Evolutionary conservation across 1,140 invertebrate genomes (phyloP).

Genomic region (Rhyacophila brunnea): DNA sequence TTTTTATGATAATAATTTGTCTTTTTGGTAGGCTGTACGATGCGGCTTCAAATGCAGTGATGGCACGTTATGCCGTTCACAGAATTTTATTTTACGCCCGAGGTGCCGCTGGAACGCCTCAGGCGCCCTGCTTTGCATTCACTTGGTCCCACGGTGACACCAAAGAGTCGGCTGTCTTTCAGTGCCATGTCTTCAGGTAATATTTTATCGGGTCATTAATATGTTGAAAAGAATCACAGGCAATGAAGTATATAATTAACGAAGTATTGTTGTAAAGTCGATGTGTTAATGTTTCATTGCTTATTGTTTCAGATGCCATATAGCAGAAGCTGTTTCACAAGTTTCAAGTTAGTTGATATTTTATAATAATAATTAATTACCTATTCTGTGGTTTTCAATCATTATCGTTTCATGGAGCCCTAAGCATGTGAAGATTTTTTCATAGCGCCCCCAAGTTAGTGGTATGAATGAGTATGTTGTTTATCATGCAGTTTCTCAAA

Average conservation of each 20-base stretch:
- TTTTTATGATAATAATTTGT: too few relatives aligned
- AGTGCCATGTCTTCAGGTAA: slow-evolving; percentile 88
- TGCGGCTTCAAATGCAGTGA: slow-evolving; percentile 77
- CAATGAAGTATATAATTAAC: not conserved
- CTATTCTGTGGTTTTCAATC: too few relatives aligned
- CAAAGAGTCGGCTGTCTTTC: slow-evolving; percentile 85
- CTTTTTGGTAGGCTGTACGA: slow-evolving; percentile 91
- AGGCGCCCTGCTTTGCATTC: slow-evolving; percentile 94
- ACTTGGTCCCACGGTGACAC: slow-evolving; percentile 93
- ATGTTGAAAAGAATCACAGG: not conserved
- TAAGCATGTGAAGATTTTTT: too few relatives aligned
- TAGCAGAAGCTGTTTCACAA: slow-evolving; percentile 89
- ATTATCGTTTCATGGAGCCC: too few relatives aligned
- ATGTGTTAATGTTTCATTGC: not conserved
- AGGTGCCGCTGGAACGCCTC: slow-evolving; percentile 78
- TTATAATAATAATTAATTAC: too few relatives aligned
- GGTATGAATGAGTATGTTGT: too few relatives aligned
- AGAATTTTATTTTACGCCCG: slow-evolving; percentile 94
- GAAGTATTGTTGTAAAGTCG: not conserved
- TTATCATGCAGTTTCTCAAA: too few relatives aligned
- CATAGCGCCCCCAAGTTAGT: too few relatives aligned
- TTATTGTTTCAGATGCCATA: slow-evolving; percentile 69
- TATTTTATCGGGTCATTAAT: not conserved
- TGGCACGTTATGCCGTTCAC: slow-evolving; percentile 87
- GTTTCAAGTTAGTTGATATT: slow-evolving; percentile 64